Percentiles rank a stretch among this genome's conserved stretches.
phyloP scores from a whole-genome alignment of 2,797 vertebrate genomes.

The Enteromius afrohamiltoni region DNA sequence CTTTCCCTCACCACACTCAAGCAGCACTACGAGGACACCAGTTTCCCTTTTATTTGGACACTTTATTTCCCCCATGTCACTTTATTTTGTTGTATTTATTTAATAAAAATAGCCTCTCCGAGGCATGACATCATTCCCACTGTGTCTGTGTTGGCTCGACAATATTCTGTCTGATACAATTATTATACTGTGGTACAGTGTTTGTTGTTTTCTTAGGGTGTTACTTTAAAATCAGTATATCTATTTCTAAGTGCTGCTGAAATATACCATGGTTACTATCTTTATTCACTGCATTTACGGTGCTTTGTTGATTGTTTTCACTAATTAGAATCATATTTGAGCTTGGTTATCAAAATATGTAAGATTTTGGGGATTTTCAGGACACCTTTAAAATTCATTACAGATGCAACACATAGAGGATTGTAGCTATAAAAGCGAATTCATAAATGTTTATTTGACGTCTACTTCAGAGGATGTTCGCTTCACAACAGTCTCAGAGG shows the following conservation, averaged over 20 bases:
- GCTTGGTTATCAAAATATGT: not conserved
- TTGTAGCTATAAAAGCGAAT: constrained; percentile 3
- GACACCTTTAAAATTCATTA: not conserved
- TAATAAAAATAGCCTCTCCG: too few species aligned
- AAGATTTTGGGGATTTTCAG: not conserved
- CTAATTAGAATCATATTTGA: constrained; percentile 4
- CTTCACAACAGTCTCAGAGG: constrained; percentile 26
- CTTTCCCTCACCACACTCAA: too few species aligned
- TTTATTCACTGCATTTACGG: not conserved
- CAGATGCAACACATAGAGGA: not conserved
- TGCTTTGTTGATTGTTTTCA: not conserved
- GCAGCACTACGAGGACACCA: too few species aligned
- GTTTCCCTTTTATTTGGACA: too few species aligned
- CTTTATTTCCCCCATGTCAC: too few species aligned
- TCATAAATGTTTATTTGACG: constrained; percentile 17
- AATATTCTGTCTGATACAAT: not conserved
- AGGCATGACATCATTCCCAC: too few species aligned
- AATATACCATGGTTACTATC: not conserved
- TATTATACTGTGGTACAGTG: not conserved
- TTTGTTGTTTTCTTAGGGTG: not conserved
- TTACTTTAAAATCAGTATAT: not conserved
- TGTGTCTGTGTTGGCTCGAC: too few species aligned
- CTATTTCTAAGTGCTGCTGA: not conserved
- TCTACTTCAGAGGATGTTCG: not conserved
- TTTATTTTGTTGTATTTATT: too few species aligned